Evolutionary conservation across 2,797 vertebrate genomes (phyloP).

Genomic region (Zenarchopterus dispar): DNA sequence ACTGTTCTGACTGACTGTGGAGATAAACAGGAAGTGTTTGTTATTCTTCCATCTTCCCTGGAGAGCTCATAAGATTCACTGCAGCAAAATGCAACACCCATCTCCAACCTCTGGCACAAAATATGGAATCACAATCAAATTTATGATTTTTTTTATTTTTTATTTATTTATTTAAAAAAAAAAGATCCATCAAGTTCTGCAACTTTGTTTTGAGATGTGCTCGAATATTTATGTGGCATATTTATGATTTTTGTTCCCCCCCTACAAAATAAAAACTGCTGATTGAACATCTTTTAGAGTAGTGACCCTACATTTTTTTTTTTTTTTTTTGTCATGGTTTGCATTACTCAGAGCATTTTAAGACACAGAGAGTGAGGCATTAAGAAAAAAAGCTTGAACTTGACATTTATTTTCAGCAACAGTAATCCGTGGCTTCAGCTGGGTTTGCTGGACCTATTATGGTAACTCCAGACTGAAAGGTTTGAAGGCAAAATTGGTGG

Average conservation of each 20-base stretch:
- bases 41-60: conserved; percentile 59
- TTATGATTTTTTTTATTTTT: no score
- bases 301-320: no score
- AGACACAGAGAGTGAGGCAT: conserved; percentile 13
- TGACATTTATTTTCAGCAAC: conserved; percentile 34
- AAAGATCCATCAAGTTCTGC: no score
- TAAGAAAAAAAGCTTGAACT: conserved; percentile 3
- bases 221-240: no score
- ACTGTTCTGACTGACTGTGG: conserved; percentile 52
- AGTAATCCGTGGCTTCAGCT: conserved; percentile 30
- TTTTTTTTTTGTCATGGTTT: no score
- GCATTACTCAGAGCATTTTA: conserved; percentile 25
- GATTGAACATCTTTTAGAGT: no score
- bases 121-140: no score
- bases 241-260: no score
- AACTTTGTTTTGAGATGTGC: no score
- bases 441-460: conserved; percentile 32
- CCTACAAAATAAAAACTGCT: no score
- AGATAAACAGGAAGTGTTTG: conserved; percentile 81
- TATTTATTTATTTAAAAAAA: no score
- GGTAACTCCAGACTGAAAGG: conserved; percentile 37
- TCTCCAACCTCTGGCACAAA: background rate
- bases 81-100: conserved; percentile 42
- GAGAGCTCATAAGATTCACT: conserved; percentile 44
- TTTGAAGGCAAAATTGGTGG: conserved; percentile 45